phyloP scores from a whole-genome alignment of 2,797 vertebrate species.

The Thunnus albacares region DNA sequence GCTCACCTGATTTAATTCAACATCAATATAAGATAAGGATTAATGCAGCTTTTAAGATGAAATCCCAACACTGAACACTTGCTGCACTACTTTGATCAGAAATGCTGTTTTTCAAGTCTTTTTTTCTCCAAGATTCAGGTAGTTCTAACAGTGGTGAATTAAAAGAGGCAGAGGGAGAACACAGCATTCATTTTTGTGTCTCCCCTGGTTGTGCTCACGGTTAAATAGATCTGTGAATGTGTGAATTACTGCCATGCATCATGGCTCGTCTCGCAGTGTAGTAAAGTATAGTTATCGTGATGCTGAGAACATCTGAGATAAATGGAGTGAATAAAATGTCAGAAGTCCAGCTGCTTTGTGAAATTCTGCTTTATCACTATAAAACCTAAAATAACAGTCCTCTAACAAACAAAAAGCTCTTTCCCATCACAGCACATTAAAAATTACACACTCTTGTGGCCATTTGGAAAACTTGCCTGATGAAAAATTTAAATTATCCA shows the following conservation, averaged over 20 bases:
- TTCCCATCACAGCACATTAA: neutral
- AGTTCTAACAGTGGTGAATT: neutral
- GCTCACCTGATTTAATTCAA: too few relatives aligned
- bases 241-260: conserved; percentile 32
- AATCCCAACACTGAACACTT: neutral
- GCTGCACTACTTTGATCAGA: neutral
- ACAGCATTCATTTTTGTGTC: neutral
- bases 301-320: neutral
- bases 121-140: neutral
- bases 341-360: neutral
- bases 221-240: conserved; percentile 35
- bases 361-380: neutral
- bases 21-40: neutral
- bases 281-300: neutral
- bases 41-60: neutral
- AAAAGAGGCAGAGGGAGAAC: neutral
- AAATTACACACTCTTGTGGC: neutral
- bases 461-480: neutral
- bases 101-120: neutral
- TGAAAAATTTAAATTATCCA: neutral
- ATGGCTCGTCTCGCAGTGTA: neutral
- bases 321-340: neutral
- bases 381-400: neutral
- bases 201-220: neutral
- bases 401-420: neutral